Evolutionary conservation across 2,888 invertebrate species (phyloP).

Genomic region (Drosophila villosipedis): DNA sequence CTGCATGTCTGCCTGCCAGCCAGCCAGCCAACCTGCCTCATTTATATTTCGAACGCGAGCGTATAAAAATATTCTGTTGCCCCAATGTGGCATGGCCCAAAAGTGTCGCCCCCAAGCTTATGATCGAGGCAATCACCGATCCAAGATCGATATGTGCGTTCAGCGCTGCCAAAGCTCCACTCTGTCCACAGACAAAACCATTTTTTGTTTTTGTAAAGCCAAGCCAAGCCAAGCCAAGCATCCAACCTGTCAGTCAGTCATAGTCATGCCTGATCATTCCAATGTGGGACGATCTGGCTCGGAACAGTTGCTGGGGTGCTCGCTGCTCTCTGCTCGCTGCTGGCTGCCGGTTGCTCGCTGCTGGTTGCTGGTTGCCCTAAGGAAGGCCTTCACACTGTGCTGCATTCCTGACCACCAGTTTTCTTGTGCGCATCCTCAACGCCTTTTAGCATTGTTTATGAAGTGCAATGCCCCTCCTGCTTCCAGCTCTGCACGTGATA

Average conservation of each 20-base stretch:
- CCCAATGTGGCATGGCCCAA: constrained; percentile 70
- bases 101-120: constrained; percentile 78
- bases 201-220: constrained; percentile 33
- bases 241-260: constrained; percentile 83
- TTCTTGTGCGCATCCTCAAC: constrained; percentile 68
- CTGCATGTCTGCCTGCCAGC: constrained; percentile 30
- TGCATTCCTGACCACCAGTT: constrained; percentile 67
- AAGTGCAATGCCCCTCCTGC: constrained; percentile 67
- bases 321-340: neutral
- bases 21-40: constrained; percentile 73
- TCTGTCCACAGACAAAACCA: constrained; percentile 24
- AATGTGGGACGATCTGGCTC: constrained; percentile 52
- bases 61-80: constrained; percentile 86
- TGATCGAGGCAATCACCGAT: constrained; percentile 60
- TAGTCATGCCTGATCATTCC: constrained; percentile 82
- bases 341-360: constrained; percentile 14
- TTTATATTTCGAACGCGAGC: constrained; percentile 86
- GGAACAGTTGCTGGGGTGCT: constrained; percentile 6
- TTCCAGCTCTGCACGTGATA: constrained; percentile 78
- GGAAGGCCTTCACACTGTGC: constrained; percentile 49
- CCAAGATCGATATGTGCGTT: constrained; percentile 55
- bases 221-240: constrained; percentile 17
- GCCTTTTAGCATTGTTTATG: constrained; percentile 81
- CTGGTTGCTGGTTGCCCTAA: constrained; percentile 9
- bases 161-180: constrained; percentile 31